Evolutionary conservation across 2,113 vertebrate species (phyloP).

Genomic region (Madoqua kirkii): DNA sequence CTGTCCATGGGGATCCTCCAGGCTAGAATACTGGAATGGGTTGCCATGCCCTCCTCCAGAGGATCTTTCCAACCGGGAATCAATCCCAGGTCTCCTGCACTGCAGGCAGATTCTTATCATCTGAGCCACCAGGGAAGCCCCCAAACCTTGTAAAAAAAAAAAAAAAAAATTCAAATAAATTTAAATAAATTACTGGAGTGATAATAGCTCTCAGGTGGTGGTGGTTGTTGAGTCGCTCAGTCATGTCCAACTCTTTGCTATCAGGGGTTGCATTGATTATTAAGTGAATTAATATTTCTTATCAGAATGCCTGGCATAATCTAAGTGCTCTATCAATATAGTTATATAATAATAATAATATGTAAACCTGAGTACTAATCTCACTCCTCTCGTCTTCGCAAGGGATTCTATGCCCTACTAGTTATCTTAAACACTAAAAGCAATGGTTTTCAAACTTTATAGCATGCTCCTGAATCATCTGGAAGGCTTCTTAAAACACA

Average conservation of each 20-base stretch:
- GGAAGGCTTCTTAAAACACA: neutral
- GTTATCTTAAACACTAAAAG: neutral
- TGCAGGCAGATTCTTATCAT: neutral
- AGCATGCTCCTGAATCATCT: neutral
- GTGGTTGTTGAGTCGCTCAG: neutral
- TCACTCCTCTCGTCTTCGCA: neutral
- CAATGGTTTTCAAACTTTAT: neutral
- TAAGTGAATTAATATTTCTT: neutral
- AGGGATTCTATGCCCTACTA: neutral
- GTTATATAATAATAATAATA: neutral
- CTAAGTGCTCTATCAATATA: neutral
- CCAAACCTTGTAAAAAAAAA: fast-evolving
- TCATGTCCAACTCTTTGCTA: neutral
- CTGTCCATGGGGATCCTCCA: neutral
- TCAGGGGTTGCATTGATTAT: neutral
- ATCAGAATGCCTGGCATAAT: neutral
- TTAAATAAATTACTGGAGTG: neutral
- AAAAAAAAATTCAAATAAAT: neutral
- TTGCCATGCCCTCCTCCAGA: neutral
- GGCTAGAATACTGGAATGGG: neutral
- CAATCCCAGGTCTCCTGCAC: neutral
- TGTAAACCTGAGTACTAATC: neutral
- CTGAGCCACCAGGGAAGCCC: neutral
- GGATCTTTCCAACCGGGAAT: neutral
- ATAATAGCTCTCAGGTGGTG: neutral